Evolutionary conservation across 2,888 invertebrate genomes (phyloP), one percentile per base, ranked within the genome.

Genomic region (Netelia melanura): DNA sequence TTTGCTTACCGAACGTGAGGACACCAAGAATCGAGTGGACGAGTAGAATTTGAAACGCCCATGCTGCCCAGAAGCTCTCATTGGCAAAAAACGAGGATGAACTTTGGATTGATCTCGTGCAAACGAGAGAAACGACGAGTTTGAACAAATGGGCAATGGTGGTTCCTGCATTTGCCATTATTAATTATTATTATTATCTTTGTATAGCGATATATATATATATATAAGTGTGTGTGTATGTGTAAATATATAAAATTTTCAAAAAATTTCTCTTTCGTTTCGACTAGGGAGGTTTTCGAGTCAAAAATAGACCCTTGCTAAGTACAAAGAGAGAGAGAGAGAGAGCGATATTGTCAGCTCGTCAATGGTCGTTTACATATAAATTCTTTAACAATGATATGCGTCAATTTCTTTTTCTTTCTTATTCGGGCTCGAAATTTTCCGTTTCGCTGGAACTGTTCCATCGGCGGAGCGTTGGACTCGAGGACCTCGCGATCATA

Each of bases 21-120:
- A 92, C 89, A 54, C 93, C 93, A 17, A 93, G 78, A 83, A 92
- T 77, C 17, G 93, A 93, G 84, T 93, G 93, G 10, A 90, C 83
- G 65, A 93, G 87, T 65, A 92, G 87, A 76, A 93, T 91, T 88
- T 92, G 92, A 84, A 91, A 91, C 74, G 93, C 93, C 85, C 92
- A 87, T 54, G 91, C 86, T 61, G 91, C 91, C 93, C 93, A 93
- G 70, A 85, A 86, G 70, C 88, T 88, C 21, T 91, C 85, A 74
- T 84, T 89, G 21, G 86, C 85, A 80, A 88, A 80, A 61, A 90
- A 85, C 70, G 89, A 89, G 74, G 87, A 90, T n/a, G 90, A 85
- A 81, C 88, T 89, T 84, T 89, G 86, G 61, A 92, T 86, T 82
- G 90, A 88, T 81, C 86, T 88, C 91, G 92, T 91, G 77, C 93